Evolutionary conservation across 2,888 invertebrate genomes (phyloP).

Genomic region (Drosophila formosana): DNA sequence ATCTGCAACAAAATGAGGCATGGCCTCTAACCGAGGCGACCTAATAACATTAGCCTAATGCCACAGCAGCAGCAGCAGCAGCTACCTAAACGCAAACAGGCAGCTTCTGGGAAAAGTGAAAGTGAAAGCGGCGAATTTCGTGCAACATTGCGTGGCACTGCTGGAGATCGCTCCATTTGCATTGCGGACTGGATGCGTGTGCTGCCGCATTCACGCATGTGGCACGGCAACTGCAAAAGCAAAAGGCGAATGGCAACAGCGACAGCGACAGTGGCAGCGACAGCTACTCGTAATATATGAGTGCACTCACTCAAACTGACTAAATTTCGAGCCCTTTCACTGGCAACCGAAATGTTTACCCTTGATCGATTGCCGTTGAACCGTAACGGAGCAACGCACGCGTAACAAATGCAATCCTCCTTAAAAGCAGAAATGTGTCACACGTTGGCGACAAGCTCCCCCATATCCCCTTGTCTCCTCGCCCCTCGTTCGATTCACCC

Average conservation of each 20-base stretch:
- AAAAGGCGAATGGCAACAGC: constrained; percentile 32
- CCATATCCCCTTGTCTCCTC: background rate
- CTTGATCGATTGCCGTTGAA: constrained; percentile 82
- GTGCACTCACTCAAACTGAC: constrained; percentile 82
- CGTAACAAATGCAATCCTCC: constrained; percentile 81
- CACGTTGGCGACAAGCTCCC: constrained; percentile 63
- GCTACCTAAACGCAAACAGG: constrained; percentile 68
- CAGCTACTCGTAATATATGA: constrained; percentile 65
- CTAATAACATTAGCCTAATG: constrained; percentile 71
- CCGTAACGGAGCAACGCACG: constrained; percentile 77
- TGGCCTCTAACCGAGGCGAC: constrained; percentile 52
- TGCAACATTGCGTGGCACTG: constrained; percentile 70
- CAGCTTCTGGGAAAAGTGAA: constrained; percentile 38
- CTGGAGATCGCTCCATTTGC: constrained; percentile 62
- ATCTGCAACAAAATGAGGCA: constrained; percentile 73
- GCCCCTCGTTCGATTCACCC: constrained; percentile 13
- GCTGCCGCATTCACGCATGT: constrained; percentile 21
- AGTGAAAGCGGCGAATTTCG: constrained; percentile 78
- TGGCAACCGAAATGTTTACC: constrained; percentile 69
- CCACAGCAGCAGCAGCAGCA: constrained; percentile 24
- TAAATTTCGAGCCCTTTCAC: constrained; percentile 63
- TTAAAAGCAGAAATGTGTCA: constrained; percentile 84
- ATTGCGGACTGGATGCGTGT: constrained; percentile 32
- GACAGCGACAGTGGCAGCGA: background rate
- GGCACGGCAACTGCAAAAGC: constrained; percentile 18